phyloP scores from a whole-genome alignment of 1,140 invertebrate species.

The Polypedilum pembai region DNA sequence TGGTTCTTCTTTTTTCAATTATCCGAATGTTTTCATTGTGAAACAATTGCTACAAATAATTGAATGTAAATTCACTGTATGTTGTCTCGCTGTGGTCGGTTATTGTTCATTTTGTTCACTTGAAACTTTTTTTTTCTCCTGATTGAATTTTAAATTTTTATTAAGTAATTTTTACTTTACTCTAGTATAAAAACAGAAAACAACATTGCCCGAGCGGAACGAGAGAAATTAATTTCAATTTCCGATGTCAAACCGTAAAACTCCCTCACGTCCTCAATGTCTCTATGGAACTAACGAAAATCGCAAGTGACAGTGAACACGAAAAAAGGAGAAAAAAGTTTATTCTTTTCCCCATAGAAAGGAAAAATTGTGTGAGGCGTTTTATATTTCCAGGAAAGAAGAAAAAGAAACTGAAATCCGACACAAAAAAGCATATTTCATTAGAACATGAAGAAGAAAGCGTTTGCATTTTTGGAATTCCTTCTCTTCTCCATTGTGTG shows the following conservation, averaged over 20 bases:
- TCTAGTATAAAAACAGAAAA: neutral
- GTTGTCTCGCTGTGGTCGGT: neutral
- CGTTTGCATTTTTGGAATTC: neutral
- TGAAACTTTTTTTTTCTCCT: neutral
- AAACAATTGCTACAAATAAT: neutral
- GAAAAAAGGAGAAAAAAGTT: conserved; percentile 18
- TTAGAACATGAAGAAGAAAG: conserved; percentile 2
- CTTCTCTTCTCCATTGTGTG: neutral
- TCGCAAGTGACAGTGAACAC: conserved; percentile 4
- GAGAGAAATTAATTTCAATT: neutral
- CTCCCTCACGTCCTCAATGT: neutral
- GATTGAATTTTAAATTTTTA: conserved; percentile 8
- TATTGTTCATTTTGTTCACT: neutral
- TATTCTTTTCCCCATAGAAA: neutral
- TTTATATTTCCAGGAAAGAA: conserved; percentile 18
- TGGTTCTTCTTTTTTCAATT: neutral
- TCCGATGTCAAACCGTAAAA: neutral
- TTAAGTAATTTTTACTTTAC: neutral
- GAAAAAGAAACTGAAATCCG: conserved; percentile 6
- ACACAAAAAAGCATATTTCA: conserved; percentile 15
- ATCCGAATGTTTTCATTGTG: neutral
- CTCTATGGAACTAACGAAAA: neutral
- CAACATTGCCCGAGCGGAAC: neutral
- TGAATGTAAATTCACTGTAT: neutral
- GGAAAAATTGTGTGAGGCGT: neutral